Evolutionary conservation across 2,113 vertebrate species (phyloP).

Genomic region (Cheirogaleus medius): DNA sequence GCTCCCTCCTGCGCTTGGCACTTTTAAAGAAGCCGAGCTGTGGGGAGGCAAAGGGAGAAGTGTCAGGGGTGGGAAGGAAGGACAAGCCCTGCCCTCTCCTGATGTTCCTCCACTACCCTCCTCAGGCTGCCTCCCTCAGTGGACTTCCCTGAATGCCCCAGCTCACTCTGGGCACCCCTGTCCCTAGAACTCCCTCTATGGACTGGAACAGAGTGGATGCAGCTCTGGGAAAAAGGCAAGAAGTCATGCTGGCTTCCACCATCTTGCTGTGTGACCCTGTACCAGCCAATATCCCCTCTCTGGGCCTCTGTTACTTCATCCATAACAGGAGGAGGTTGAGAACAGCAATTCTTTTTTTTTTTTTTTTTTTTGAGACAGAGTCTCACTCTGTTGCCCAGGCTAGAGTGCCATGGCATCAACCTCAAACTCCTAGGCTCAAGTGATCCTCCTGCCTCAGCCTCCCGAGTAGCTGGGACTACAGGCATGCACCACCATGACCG

Average conservation of each 20-base stretch:
- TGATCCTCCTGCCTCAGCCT: too few species aligned
- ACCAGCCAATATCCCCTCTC: background rate
- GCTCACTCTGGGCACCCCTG: background rate
- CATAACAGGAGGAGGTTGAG: background rate
- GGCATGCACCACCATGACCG: too few species aligned
- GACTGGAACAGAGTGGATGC: background rate
- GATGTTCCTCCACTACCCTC: background rate
- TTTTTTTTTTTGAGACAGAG: too few species aligned
- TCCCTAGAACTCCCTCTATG: background rate
- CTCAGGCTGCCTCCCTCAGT: background rate
- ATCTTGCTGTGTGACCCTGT: background rate
- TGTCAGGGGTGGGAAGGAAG: background rate
- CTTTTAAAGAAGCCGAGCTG: conserved; percentile 97
- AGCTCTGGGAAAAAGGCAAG: background rate
- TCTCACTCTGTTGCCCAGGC: too few species aligned
- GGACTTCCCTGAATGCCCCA: background rate
- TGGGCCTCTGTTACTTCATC: background rate
- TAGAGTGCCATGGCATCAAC: too few species aligned
- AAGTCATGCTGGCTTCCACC: background rate
- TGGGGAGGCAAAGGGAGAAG: background rate
- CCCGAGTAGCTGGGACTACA: too few species aligned
- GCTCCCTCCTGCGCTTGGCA: conserved; percentile 84
- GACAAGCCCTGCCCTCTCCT: background rate
- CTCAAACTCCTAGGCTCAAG: too few species aligned
- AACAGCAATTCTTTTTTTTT: background rate